Evolutionary conservation across 2,797 vertebrate species (phyloP), one percentile per base, ranked within the genome.

Genomic region (Galagoides demidoff): DNA sequence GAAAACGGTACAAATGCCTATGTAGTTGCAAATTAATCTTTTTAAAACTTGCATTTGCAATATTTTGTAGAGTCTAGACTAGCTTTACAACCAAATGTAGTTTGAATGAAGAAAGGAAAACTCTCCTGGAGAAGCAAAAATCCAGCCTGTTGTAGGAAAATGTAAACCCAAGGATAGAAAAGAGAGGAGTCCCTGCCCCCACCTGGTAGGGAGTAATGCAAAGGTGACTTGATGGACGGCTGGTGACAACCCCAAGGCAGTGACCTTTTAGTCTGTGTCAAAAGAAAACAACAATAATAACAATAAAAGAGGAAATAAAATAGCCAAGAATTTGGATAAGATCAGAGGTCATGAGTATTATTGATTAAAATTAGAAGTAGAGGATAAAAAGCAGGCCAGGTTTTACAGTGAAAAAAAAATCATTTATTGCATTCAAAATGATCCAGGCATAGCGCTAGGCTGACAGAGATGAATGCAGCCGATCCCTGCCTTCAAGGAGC

Each of bases 401-500:
- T 20, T 94, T 71, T 66, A 20, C 4, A 49, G 39, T n/a, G 11
- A 14, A 22, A 25, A n/a, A 66, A 25, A 61, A 37, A 37, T 52
- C 31, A 37, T 57, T 90, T 73, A 68, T 85, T 81, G 4, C 31
- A 43, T 85, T 85, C 57, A 70, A 82, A 86, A 55, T 6, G 49
- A 85, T 63, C 4, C 37, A 39, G 43, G 73, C 52, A 43, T 87
- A 89, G 34, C 27, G 5, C 9, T 37, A 61, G 39, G 27, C 0
- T 64, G 93, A 94, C 85, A 92, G 43, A 85, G 93, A 95, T 55
- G 14, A 78, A 96, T 87, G 34, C 7, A 37, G 29, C 20, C 1
- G 20, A 49, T 27, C 25, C 96, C 89, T 97, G 86, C 94, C 96
- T 97, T 96, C 96, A 97, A 93, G 97, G 91, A 90, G 89, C 92